Evolutionary conservation across 2,888 invertebrate genomes (phyloP).

Genomic region (Ernsta delagoae): DNA sequence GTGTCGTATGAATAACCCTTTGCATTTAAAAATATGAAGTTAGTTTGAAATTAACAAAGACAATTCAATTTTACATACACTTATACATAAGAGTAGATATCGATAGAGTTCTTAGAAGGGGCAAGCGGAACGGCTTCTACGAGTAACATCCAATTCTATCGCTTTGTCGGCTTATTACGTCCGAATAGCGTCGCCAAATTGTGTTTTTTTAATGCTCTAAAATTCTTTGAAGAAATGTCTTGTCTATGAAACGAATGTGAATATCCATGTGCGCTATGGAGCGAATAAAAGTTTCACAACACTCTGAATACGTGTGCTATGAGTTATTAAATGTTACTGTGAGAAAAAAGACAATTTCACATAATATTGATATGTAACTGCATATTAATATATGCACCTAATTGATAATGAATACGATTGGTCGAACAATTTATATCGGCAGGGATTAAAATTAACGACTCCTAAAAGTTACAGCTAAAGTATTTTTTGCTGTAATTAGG

Average conservation of each 20-base stretch:
- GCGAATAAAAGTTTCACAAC: neutral
- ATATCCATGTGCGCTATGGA: neutral
- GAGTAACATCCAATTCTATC: slow-evolving; percentile 3
- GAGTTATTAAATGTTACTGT: too few species aligned
- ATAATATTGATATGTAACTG: too few species aligned
- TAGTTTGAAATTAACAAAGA: too few species aligned
- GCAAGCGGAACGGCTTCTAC: neutral
- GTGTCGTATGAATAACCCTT: too few species aligned
- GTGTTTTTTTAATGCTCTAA: slow-evolving; percentile 8
- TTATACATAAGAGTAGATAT: neutral
- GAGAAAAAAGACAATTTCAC: too few species aligned
- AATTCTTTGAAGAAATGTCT: neutral
- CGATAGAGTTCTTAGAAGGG: slow-evolving; percentile 5
- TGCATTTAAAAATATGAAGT: too few species aligned
- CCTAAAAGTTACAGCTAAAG: too few species aligned
- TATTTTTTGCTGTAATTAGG: too few species aligned
- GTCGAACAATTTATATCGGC: too few species aligned
- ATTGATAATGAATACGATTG: too few species aligned
- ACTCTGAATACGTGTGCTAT: neutral
- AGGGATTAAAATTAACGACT: too few species aligned
- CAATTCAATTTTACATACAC: neutral
- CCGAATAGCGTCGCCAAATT: slow-evolving; percentile 18
- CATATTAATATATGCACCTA: too few species aligned
- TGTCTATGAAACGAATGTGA: neutral
- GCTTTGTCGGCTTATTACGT: slow-evolving; percentile 22